Evolutionary conservation across 2,113 vertebrate species (phyloP).

Genomic region (Enhydra lutris): DNA sequence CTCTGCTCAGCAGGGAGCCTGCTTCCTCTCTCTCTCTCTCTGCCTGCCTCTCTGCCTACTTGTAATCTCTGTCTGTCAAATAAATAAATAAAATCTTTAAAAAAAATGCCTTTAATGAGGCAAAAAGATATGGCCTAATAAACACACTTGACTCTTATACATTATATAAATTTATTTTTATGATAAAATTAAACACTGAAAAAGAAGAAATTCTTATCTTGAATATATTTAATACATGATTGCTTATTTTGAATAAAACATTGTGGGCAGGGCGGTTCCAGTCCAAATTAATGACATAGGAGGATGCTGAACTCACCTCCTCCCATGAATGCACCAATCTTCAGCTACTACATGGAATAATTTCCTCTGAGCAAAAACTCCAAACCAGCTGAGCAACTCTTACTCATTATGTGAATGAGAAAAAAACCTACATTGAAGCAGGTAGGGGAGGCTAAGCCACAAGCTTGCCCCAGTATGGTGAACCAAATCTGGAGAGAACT

Average conservation of each 20-base stretch:
- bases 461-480: not conserved
- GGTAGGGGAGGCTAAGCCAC: not conserved
- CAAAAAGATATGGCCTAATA: not conserved
- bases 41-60: too few relatives aligned
- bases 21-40: too few relatives aligned
- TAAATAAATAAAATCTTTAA: too few relatives aligned
- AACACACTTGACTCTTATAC: not conserved
- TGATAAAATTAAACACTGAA: not conserved
- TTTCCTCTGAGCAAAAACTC: not conserved
- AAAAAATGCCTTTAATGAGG: not conserved
- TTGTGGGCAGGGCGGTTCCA: fast-evolving
- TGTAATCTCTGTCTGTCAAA: too few relatives aligned
- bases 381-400: not conserved
- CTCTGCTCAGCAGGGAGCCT: too few relatives aligned
- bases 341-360: not conserved
- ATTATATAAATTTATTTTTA: not conserved
- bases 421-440: not conserved
- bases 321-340: not conserved
- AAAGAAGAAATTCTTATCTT: not conserved
- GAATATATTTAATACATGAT: not conserved
- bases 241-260: not conserved
- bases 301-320: not conserved
- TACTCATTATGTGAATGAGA: not conserved
- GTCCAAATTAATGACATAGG: not conserved
- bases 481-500: not conserved